Conservation (phyloP, 2,113 vertebrate species). For the Menura novaehollandiae region DNA sequence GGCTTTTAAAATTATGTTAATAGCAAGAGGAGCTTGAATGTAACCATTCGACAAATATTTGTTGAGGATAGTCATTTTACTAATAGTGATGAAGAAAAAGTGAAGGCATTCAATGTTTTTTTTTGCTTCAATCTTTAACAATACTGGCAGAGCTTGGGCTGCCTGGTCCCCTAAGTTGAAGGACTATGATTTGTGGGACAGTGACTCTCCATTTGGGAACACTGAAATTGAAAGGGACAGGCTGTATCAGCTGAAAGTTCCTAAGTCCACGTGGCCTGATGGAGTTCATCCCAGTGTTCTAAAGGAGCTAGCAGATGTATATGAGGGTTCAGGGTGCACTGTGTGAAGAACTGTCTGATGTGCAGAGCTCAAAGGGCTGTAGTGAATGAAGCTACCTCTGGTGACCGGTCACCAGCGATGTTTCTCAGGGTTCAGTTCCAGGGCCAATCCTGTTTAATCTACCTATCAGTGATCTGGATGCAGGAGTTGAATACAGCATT, state of each 20-base stretch:
- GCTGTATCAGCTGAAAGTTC: background rate
- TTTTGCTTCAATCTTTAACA: background rate
- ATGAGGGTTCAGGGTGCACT: fast-evolving
- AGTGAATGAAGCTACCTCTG: too few relatives aligned
- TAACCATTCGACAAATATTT: background rate
- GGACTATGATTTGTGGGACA: background rate
- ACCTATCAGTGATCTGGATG: background rate
- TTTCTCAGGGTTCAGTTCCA: background rate
- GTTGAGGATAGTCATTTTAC: background rate
- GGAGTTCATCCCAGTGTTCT: background rate
- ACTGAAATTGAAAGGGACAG: background rate
- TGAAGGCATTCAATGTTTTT: background rate
- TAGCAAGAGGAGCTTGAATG: background rate
- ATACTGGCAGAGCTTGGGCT: background rate
- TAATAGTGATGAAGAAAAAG: background rate
- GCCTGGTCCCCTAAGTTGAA: fast-evolving
- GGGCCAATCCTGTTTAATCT: background rate
- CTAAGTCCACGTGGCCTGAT: background rate
- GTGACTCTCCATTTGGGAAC: background rate
- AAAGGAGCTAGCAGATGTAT: fast-evolving
- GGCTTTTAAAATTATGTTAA: background rate
- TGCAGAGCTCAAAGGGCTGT: background rate
- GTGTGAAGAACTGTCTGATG: background rate
- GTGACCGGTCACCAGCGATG: fast-evolving
- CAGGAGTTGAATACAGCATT: too few relatives aligned